phyloP scores from a whole-genome alignment of 2,113 vertebrate genomes.

The Ophiodon elongatus region DNA sequence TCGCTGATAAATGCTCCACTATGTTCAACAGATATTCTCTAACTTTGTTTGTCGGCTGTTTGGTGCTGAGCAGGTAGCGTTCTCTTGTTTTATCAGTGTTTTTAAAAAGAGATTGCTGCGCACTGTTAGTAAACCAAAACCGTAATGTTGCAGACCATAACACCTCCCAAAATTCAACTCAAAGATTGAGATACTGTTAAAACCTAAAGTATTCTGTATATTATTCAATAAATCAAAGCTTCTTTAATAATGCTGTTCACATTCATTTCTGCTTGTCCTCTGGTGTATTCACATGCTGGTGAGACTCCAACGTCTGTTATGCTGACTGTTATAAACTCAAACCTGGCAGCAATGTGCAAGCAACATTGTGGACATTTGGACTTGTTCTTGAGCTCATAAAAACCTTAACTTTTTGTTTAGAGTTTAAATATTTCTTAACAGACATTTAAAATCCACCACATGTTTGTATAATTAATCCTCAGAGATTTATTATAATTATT shows the following conservation, averaged over 20 bases:
- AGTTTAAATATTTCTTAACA: background rate
- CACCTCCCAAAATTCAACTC: background rate
- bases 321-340: background rate
- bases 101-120: no score
- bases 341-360: background rate
- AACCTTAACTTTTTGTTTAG: background rate
- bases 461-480: background rate
- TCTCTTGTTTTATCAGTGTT: no score
- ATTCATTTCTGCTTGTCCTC: background rate
- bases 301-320: background rate
- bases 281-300: background rate
- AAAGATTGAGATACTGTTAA: background rate
- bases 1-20: no score
- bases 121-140: no score
- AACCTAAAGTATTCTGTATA: background rate
- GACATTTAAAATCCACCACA: background rate
- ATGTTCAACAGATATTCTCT: no score
- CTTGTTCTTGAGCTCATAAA: background rate
- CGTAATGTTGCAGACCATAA: no score
- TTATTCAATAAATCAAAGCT: background rate
- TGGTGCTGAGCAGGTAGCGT: no score
- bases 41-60: no score
- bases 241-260: background rate
- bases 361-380: background rate
- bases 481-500: background rate